These are phyloP conservation scores for Babyrousa celebensis DNA, from an alignment of 2,797 vertebrate genomes.

Conservation along the genomic window DNA sequence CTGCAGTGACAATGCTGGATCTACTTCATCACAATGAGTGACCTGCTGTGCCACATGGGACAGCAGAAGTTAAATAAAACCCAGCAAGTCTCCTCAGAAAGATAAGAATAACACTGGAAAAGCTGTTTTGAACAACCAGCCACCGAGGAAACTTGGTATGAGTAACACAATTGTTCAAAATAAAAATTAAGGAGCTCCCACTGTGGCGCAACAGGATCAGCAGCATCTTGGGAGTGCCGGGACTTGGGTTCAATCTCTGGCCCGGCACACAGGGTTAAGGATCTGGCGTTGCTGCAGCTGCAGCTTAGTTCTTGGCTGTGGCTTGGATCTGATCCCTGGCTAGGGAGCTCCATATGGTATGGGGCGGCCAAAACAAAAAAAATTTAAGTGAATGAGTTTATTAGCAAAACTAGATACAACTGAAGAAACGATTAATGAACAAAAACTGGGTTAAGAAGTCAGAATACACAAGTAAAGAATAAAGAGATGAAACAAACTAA, in stretches of 20 bases:
- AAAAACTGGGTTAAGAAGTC: slow-evolving; percentile 15
- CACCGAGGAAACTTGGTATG: not conserved
- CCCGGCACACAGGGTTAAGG: too few relatives aligned
- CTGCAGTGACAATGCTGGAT: too few relatives aligned
- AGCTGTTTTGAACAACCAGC: not conserved
- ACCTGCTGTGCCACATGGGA: not conserved
- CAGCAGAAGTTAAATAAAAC: not conserved
- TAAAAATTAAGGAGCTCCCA: not conserved
- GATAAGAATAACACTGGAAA: not conserved
- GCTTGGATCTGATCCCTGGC: too few relatives aligned
- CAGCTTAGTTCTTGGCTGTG: too few relatives aligned
- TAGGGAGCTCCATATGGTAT: too few relatives aligned
- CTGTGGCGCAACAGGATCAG: too few relatives aligned
- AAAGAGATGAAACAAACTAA: not conserved
- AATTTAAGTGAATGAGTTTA: not conserved
- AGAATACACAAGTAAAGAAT: not conserved
- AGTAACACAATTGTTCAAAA: slow-evolving; percentile 48
- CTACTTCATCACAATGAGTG: too few relatives aligned
- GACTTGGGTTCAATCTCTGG: too few relatives aligned
- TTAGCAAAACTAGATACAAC: slow-evolving; percentile 6
- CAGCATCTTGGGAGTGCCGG: too few relatives aligned
- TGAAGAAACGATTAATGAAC: slow-evolving; percentile 33
- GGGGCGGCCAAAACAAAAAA: not conserved
- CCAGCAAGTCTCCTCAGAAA: not conserved
- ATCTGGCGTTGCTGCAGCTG: too few relatives aligned